Evolutionary conservation across 1,140 invertebrate genomes (phyloP).

Genomic region (Eciton burchellii): DNA sequence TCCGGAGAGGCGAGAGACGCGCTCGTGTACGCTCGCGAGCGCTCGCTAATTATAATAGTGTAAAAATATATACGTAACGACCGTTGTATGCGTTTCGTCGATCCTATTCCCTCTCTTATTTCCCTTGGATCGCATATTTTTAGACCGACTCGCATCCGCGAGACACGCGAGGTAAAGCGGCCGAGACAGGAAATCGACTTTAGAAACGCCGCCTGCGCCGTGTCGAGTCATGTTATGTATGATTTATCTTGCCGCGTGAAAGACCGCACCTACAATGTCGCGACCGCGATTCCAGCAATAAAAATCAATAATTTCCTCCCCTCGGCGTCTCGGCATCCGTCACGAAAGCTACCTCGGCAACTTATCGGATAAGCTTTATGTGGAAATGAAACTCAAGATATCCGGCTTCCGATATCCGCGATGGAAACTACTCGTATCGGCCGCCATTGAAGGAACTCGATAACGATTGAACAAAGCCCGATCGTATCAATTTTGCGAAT

Average conservation of each 20-base stretch:
- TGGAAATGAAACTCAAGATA: constrained; percentile 61
- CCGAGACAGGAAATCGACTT: constrained; percentile 20
- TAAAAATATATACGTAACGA: constrained; percentile 31
- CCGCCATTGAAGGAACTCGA: constrained; percentile 42
- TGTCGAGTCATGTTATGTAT: constrained; percentile 16
- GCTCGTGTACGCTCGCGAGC: neutral
- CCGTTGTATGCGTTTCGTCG: neutral
- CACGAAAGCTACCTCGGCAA: neutral
- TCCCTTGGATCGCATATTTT: neutral
- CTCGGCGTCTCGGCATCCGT: neutral
- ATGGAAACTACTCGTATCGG: constrained; percentile 46
- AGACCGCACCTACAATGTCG: constrained; percentile 38
- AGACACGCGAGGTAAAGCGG: neutral
- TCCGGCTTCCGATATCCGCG: constrained; percentile 41
- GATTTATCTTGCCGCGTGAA: constrained; percentile 49
- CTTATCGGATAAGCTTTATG: constrained; percentile 56
- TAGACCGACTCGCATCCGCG: neutral
- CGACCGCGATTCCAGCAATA: constrained; percentile 24
- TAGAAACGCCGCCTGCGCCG: constrained; percentile 1
- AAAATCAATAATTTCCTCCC: constrained; percentile 43
- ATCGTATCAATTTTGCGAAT: constrained; percentile 55
- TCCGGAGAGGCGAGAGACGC: neutral
- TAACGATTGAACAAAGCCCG: constrained; percentile 59
- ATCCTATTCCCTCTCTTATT: too few species aligned
- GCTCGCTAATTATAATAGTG: constrained; percentile 33